phyloP scores from a whole-genome alignment of 2,113 vertebrate species.

The Microtus ochrogaster region DNA sequence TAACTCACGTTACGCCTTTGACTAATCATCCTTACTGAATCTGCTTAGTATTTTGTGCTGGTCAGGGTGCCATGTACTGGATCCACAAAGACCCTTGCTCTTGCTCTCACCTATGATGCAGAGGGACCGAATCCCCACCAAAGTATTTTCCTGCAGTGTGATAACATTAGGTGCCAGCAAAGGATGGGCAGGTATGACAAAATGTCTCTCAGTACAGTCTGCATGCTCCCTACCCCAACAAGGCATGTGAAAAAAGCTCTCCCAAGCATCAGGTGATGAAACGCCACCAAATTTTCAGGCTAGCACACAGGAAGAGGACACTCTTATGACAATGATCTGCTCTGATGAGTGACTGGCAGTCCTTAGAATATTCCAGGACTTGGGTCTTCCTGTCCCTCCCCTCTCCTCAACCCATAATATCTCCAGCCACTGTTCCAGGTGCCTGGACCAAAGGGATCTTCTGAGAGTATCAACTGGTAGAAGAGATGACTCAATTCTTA shows the following conservation, averaged over 20 bases:
- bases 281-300: accelerated
- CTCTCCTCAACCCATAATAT: no score
- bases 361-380: background rate
- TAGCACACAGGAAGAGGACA: background rate
- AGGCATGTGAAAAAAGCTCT: background rate
- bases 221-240: background rate
- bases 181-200: background rate
- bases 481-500: background rate
- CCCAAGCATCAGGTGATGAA: background rate
- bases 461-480: background rate
- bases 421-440: background rate
- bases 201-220: background rate
- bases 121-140: background rate
- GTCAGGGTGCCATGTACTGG: accelerated
- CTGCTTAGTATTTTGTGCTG: background rate
- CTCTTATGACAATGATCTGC: accelerated
- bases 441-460: background rate
- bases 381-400: accelerated
- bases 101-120: background rate
- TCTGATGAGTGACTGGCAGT: accelerated
- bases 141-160: background rate
- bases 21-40: background rate
- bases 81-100: background rate
- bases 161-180: background rate
- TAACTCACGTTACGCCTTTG: background rate